These are phyloP conservation scores for Pygocentrus nattereri DNA, from an alignment of 2,797 vertebrate species.

Conservation along the genomic window DNA sequence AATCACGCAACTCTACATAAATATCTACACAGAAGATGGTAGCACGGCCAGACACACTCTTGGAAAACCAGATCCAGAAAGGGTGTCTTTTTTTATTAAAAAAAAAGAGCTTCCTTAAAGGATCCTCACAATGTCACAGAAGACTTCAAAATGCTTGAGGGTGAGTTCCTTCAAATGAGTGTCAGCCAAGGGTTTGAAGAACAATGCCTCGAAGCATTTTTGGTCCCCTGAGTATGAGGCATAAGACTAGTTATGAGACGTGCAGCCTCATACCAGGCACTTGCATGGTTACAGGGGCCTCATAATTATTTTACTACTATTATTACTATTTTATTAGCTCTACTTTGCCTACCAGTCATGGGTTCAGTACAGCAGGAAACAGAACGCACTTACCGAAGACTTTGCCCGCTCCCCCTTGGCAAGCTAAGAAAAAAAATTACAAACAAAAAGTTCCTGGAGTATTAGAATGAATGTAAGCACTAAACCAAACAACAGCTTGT, in stretches of 20 bases:
- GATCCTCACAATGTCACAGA: conserved; percentile 13
- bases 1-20: neutral
- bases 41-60: neutral
- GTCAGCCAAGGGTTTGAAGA: conserved; percentile 25
- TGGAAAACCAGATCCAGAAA: conserved; percentile 15
- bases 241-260: neutral
- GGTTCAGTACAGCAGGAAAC: conserved; percentile 38
- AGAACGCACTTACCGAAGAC: conserved; percentile 61
- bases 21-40: neutral
- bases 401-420: conserved; percentile 64
- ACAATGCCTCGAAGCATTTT: conserved; percentile 33
- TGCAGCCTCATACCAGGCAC: conserved; percentile 7
- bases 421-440: conserved; percentile 59
- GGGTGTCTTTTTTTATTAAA: neutral
- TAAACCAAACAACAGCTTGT: conserved; percentile 4
- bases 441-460: conserved; percentile 41
- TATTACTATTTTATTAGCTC: conserved; percentile 16
- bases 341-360: conserved; percentile 31
- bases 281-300: conserved; percentile 2
- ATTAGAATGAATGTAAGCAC: conserved; percentile 39
- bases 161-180: neutral
- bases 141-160: conserved; percentile 43
- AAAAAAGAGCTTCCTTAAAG: conserved; percentile 31
- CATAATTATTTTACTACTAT: conserved; percentile 18
- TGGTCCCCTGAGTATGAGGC: conserved; percentile 19